Evolutionary conservation across 1,140 invertebrate species (phyloP), one percentile per base, ranked within the genome.

Genomic region (Drosophila leontia): DNA sequence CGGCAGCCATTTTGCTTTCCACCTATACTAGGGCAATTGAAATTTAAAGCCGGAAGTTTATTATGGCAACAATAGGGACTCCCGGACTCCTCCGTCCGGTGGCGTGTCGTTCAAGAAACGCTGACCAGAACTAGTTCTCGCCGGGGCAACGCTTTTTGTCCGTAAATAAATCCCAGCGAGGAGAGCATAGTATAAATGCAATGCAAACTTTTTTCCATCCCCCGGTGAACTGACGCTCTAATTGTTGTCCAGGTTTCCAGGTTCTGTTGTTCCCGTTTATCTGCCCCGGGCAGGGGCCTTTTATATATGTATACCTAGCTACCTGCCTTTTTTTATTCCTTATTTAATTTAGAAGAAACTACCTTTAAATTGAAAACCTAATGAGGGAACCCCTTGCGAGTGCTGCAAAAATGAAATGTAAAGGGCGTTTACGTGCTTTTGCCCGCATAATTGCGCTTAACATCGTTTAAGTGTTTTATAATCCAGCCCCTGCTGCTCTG

Each of bases 381-480:
- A 90, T 91, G 82, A 90, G 85, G 61, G 37, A 42, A 17, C 8
- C 77, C 61, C 50, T 63, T 37, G 50, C 8, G 50, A 75, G 57
- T 75, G 68, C 63, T 87, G 45, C 75, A 82, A 82, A 83, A 77
- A 87, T 84, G 80, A 65, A 87, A 90, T 56, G 23, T 23, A 37
- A 61, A 51, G 65, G 69, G 50, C 80, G 62, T 58, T 70, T 75
- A 90, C 80, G 80, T 87, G 85, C 82, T 79, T n/a, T 64, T 67
- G 82, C 68, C 82, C 82, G 79, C 86, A 90, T 85, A 90, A 90
- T 91, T 91, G 86, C 86, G 85, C 82, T 91, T 90, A 82, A 90
- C 91, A 90, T 82, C 86, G 86, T 71, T 90, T 85, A 90, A 90
- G 85, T 90, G 85, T 91, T 90, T 90, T 90, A 91, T 90, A 90